Percentiles rank a stretch among this genome's conserved stretches.
Evolutionary conservation across 2,113 vertebrate genomes (phyloP).

Genomic region (Chrysemys picta): DNA sequence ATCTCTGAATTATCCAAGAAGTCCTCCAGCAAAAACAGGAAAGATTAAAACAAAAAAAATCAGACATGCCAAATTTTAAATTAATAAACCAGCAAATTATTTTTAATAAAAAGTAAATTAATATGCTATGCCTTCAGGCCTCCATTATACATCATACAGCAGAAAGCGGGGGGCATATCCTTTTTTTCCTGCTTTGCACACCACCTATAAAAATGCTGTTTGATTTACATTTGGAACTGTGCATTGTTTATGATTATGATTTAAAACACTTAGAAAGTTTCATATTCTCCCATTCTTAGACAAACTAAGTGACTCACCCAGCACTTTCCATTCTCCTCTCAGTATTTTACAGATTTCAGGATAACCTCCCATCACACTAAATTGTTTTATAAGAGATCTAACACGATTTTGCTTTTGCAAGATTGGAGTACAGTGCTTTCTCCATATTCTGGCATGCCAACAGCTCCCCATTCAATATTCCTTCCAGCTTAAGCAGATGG

Average conservation of each 20-base stretch:
- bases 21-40: background rate
- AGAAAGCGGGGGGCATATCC: background rate
- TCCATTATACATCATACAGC: background rate
- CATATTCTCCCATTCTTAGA: background rate
- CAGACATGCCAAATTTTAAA: background rate
- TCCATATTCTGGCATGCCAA: background rate
- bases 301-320: background rate
- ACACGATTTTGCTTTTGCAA: background rate
- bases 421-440: background rate
- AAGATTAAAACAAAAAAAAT: background rate
- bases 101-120: background rate
- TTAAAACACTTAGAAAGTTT: background rate
- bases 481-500: background rate
- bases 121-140: background rate
- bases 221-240: background rate
- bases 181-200: background rate
- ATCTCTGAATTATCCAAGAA: background rate
- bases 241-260: background rate
- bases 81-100: background rate
- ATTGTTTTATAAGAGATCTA: background rate
- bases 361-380: background rate
- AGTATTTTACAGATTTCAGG: background rate
- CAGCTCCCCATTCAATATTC: background rate
- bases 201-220: background rate
- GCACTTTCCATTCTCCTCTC: background rate